Evolutionary conservation across 2,113 vertebrate species (phyloP).

Genomic region (Trachemys scripta): DNA sequence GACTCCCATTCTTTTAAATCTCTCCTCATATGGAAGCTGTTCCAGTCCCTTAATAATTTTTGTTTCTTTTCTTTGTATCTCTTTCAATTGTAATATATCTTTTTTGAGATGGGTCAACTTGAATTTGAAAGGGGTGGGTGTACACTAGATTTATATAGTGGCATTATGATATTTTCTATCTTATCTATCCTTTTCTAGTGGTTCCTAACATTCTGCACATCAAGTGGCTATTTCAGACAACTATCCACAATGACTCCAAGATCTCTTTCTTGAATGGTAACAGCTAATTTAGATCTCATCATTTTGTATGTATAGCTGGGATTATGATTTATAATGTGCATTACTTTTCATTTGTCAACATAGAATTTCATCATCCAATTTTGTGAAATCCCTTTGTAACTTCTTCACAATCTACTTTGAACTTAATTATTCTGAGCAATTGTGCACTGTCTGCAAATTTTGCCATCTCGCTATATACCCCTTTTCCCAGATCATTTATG

Average conservation of each 20-base stretch:
- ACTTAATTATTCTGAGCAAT: too few species aligned
- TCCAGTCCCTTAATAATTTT: neutral
- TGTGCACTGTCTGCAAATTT: neutral
- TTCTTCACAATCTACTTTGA: neutral
- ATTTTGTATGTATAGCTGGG: neutral
- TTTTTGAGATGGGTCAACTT: neutral
- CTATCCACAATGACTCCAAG: neutral
- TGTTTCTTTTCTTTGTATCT: neutral
- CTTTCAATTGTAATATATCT: neutral
- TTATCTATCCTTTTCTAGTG: neutral
- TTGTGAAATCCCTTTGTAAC: neutral
- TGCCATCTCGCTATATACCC: neutral
- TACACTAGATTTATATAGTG: neutral
- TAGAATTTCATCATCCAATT: neutral
- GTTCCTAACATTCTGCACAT: neutral
- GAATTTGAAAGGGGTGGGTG: neutral
- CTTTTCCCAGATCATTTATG: neutral
- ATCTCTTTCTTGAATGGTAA: neutral
- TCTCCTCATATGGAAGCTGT: neutral
- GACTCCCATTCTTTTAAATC: neutral
- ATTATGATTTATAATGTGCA: neutral
- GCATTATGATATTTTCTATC: neutral
- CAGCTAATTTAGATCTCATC: neutral
- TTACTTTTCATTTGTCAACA: neutral
- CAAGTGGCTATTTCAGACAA: rapidly evolving